phyloP scores from a whole-genome alignment of 1,140 invertebrate genomes.

The Megalopta genalis region DNA sequence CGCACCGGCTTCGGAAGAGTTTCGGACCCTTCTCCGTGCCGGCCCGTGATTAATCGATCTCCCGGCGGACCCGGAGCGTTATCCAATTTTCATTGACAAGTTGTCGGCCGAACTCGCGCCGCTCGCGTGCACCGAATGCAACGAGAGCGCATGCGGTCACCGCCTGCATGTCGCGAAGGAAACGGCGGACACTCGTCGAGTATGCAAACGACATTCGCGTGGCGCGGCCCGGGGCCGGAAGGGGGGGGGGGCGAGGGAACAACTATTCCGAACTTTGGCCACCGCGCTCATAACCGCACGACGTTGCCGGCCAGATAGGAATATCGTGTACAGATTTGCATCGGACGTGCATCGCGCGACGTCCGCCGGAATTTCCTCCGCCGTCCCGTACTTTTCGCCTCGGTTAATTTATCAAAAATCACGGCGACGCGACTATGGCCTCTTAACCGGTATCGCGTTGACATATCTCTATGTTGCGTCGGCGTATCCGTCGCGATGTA shows the following conservation, averaged over 20 bases:
- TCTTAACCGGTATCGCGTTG: no score
- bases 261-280: slow-evolving; percentile 35
- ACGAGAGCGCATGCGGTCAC: neutral
- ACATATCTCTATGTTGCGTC: no score
- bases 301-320: slow-evolving; percentile 33
- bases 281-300: slow-evolving; percentile 15
- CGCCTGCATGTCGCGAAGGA: slow-evolving; percentile 8
- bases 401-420: neutral
- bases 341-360: slow-evolving; percentile 19
- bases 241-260: neutral
- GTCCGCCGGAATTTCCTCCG: neutral
- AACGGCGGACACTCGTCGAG: slow-evolving; percentile 7
- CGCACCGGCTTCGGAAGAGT: no score
- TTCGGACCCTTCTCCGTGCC: no score
- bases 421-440: no score
- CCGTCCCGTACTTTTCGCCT: neutral
- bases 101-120: neutral
- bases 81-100: slow-evolving; percentile 2
- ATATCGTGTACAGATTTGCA: slow-evolving; percentile 36
- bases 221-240: neutral
- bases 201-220: slow-evolving; percentile 40
- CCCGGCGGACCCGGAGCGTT: neutral
- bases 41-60: no score
- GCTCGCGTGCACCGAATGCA: slow-evolving; percentile 3
- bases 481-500: no score